Conservation (phyloP, 53 echinoderm and acorn worm species). For the Patiria pectinifera region DNA sequence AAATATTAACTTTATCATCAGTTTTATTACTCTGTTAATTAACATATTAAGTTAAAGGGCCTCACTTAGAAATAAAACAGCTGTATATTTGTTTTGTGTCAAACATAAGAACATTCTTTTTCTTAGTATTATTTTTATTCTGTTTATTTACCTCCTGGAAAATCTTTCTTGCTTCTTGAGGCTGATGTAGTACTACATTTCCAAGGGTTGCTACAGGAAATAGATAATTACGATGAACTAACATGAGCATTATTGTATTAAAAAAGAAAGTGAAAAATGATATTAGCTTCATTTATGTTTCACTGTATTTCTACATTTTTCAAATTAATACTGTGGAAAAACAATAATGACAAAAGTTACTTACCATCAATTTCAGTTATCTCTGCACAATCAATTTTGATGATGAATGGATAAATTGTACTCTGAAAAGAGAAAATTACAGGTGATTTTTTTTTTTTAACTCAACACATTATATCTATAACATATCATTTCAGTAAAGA, state of each 20-base stretch:
- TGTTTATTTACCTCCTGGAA: slow-evolving; percentile 77
- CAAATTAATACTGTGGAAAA: background rate
- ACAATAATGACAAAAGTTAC: background rate
- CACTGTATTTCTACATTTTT: background rate
- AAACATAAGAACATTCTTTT: too few relatives aligned
- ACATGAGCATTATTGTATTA: background rate
- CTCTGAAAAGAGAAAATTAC: slow-evolving; percentile 16
- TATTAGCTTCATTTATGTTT: background rate
- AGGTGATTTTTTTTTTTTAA: background rate
- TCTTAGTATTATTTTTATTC: background rate
- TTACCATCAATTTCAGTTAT: slow-evolving; percentile 47
- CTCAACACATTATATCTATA: background rate
- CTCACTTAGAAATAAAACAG: too few relatives aligned
- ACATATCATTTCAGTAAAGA: too few relatives aligned
- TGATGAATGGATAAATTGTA: slow-evolving; percentile 31
- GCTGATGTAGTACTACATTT: slow-evolving; percentile 70
- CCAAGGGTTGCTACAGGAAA: slow-evolving; percentile 60
- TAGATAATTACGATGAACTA: background rate
- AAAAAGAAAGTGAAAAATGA: too few relatives aligned
- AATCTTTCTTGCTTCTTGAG: slow-evolving; percentile 64
- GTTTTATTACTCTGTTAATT: too few relatives aligned
- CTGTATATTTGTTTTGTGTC: too few relatives aligned
- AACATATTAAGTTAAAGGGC: too few relatives aligned
- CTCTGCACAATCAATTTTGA: slow-evolving; percentile 21
- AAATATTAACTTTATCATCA: too few relatives aligned